These are phyloP conservation scores for Amblyraja radiata DNA, from an alignment of 2,797 vertebrate species.

Conservation along the genomic window DNA sequence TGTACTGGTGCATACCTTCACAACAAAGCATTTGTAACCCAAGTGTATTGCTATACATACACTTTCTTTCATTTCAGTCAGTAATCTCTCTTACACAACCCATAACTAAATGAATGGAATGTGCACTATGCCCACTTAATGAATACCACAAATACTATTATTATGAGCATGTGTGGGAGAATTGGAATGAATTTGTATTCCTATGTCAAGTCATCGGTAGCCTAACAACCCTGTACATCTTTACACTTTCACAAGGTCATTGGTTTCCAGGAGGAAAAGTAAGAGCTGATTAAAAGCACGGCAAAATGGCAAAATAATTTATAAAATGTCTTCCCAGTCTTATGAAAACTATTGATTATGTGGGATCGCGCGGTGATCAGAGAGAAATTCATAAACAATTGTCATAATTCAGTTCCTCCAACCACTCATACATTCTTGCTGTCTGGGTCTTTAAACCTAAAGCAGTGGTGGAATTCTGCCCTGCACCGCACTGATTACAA, in stretches of 20 bases:
- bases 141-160: no score
- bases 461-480: not conserved
- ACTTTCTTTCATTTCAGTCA: no score
- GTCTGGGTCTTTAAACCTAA: not conserved
- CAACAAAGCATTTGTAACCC: no score
- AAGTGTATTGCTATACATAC: no score
- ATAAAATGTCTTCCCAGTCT: not conserved
- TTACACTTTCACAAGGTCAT: not conserved
- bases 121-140: no score
- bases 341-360: not conserved
- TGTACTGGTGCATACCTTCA: no score
- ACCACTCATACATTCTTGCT: not conserved
- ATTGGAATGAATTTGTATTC: no score
- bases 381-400: not conserved
- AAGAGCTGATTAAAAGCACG: not conserved
- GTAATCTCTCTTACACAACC: no score
- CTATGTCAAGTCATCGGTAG: no score
- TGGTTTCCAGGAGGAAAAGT: no score
- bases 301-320: not conserved
- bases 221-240: not conserved
- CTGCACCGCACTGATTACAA: not conserved
- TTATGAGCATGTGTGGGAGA: no score
- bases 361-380: not conserved
- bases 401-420: not conserved
- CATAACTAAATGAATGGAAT: no score